A percentile compares a stretch with the other conserved stretches of the same genome.
phyloP scores from a whole-genome alignment of 2,888 invertebrate species.

The Atethmia centrago region DNA sequence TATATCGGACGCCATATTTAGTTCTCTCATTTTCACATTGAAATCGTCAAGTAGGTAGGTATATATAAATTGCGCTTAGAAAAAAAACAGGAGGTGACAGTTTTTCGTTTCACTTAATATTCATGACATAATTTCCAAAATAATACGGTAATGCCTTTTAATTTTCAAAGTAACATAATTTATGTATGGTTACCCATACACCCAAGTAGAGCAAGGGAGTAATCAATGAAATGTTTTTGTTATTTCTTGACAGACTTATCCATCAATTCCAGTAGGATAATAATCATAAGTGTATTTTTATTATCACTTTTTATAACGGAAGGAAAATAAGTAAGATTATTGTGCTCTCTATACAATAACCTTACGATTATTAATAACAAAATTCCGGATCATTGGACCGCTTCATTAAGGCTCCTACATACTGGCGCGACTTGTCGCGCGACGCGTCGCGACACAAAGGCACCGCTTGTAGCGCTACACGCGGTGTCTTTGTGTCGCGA shows the following conservation, averaged over 20 bases:
- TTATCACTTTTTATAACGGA: neutral
- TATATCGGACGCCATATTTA: neutral
- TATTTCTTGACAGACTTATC: constrained; percentile 13
- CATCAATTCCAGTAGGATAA: neutral
- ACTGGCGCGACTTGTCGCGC: too few species aligned
- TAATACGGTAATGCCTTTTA: constrained; percentile 27
- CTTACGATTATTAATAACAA: neutral
- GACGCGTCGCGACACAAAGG: too few species aligned
- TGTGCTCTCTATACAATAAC: neutral
- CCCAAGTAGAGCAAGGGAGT: neutral
- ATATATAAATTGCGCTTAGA: neutral
- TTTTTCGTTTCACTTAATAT: constrained; percentile 7
- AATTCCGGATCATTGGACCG: neutral
- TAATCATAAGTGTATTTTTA: neutral
- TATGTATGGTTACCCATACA: neutral
- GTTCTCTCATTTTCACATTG: neutral
- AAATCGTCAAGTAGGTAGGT: constrained; percentile 6
- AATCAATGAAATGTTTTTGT: constrained; percentile 24
- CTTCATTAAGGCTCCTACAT: too few species aligned
- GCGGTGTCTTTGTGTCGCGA: too few species aligned
- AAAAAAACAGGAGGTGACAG: constrained; percentile 4
- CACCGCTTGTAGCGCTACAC: too few species aligned
- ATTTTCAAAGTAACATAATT: constrained; percentile 25
- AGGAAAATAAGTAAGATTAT: neutral
- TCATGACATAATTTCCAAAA: constrained; percentile 12